phyloP scores from a whole-genome alignment of 1,140 invertebrate species.

The Teleopsis dalmanni region DNA sequence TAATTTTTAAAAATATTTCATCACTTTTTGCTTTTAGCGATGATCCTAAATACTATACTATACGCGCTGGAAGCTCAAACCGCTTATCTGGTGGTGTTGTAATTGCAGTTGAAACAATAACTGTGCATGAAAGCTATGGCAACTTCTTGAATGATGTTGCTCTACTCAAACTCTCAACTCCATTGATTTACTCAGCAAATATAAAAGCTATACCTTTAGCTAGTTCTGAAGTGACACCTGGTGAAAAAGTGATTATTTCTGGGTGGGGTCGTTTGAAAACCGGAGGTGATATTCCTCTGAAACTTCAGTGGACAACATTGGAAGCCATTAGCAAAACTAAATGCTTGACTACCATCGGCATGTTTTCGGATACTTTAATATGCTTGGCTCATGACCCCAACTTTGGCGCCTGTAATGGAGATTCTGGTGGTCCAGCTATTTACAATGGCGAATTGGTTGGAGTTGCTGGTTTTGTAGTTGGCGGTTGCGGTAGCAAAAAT shows the following conservation, averaged over 20 bases:
- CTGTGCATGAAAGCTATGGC: constrained; percentile 40
- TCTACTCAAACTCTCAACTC: constrained; percentile 39
- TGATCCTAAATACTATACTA: constrained; percentile 2
- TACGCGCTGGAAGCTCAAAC: constrained; percentile 25
- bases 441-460: constrained; percentile 32
- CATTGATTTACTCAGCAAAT: constrained; percentile 30
- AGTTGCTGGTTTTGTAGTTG: constrained; percentile 26
- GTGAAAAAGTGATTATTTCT: constrained; percentile 32
- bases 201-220: constrained; percentile 38
- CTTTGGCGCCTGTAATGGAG: constrained; percentile 30
- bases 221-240: constrained; percentile 22
- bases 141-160: constrained; percentile 46
- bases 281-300: constrained; percentile 23
- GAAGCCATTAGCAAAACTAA: constrained; percentile 12
- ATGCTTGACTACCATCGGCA: constrained; percentile 15
- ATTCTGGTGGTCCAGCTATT: constrained; percentile 31
- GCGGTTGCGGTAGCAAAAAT: constrained; percentile 22
- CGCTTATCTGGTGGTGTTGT: constrained; percentile 23
- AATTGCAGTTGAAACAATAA: constrained; percentile 17
- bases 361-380: constrained; percentile 13
- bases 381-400: constrained; percentile 24
- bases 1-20: neutral
- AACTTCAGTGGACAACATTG: constrained; percentile 29
- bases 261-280: constrained; percentile 47
- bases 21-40: neutral